Conservation (phyloP, 2,888 invertebrate genomes). For the Parelbella ahira region DNA sequence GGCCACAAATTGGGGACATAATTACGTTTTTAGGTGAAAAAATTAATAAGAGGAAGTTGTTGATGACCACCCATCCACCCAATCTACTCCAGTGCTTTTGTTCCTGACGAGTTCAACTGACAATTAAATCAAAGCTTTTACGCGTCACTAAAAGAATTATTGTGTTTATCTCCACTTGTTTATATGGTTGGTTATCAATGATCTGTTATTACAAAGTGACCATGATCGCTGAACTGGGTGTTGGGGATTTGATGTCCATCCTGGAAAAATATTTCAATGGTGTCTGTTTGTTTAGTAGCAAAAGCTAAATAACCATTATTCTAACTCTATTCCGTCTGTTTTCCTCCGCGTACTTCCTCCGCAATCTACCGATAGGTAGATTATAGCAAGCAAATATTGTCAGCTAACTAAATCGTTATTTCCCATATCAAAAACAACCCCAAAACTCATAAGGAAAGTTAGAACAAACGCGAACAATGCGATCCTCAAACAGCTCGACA, state of each 20-base stretch:
- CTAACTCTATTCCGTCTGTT: too few species aligned
- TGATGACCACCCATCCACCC: slow-evolving; percentile 34
- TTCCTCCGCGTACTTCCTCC: too few species aligned
- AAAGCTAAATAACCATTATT: too few species aligned
- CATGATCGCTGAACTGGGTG: too few species aligned
- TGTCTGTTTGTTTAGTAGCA: too few species aligned
- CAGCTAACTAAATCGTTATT: background rate
- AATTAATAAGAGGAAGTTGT: slow-evolving; percentile 55
- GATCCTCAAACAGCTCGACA: slow-evolving; percentile 9
- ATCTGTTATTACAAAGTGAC: too few species aligned
- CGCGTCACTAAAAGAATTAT: background rate
- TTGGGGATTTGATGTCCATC: too few species aligned
- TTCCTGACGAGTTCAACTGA: slow-evolving; percentile 36
- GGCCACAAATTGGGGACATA: slow-evolving; percentile 60
- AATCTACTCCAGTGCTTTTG: slow-evolving; percentile 33
- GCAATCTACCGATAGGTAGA: too few species aligned
- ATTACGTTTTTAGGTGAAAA: slow-evolving; percentile 58
- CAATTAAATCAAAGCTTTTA: slow-evolving; percentile 6
- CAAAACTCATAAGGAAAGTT: background rate
- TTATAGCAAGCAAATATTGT: too few species aligned
- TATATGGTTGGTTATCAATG: too few species aligned
- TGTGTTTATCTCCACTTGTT: too few species aligned
- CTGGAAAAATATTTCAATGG: too few species aligned
- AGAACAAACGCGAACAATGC: slow-evolving; percentile 12
- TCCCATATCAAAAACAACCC: background rate